Conservation (phyloP, 2,888 invertebrate genomes). For the Chrysolina haemoptera region DNA sequence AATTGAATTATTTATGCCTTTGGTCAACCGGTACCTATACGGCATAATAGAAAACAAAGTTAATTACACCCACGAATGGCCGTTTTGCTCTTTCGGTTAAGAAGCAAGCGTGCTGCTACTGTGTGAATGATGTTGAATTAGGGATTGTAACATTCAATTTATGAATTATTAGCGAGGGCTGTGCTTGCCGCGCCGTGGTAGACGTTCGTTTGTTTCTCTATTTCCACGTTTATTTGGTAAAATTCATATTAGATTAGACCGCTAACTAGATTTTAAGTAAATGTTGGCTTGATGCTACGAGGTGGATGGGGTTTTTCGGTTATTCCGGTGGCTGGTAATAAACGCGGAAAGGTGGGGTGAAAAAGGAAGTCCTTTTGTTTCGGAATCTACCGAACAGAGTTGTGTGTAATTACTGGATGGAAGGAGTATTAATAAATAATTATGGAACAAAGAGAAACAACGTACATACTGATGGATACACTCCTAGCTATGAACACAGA, state of each 20-base stretch:
- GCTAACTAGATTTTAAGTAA: conserved; percentile 63
- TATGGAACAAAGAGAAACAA: not conserved
- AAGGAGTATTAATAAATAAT: conserved; percentile 5
- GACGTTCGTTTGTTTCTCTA: conserved; percentile 55
- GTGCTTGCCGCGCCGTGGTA: conserved; percentile 52
- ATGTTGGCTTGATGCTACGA: conserved; percentile 48
- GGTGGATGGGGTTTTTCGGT: conserved; percentile 47
- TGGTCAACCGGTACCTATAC: conserved; percentile 66
- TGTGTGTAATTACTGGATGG: conserved; percentile 11
- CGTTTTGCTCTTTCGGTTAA: conserved; percentile 62
- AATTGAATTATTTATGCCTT: conserved; percentile 69
- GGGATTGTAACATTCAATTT: conserved; percentile 71
- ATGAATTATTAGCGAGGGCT: conserved; percentile 68
- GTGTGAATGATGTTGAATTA: conserved; percentile 68
- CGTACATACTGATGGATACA: not conserved
- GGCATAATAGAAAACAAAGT: conserved; percentile 71
- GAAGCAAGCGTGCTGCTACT: conserved; percentile 57
- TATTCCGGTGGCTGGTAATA: conserved; percentile 45
- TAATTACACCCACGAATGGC: conserved; percentile 66
- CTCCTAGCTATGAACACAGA: no score
- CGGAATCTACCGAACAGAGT: not conserved
- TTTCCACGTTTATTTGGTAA: conserved; percentile 62
- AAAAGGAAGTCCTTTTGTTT: conserved; percentile 38
- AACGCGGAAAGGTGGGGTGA: conserved; percentile 29
- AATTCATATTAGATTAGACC: conserved; percentile 67